Percentiles rank a stretch among this genome's conserved stretches.
Evolutionary conservation across 2,888 invertebrate genomes (phyloP).

Genomic region (Lottia gigantea): DNA sequence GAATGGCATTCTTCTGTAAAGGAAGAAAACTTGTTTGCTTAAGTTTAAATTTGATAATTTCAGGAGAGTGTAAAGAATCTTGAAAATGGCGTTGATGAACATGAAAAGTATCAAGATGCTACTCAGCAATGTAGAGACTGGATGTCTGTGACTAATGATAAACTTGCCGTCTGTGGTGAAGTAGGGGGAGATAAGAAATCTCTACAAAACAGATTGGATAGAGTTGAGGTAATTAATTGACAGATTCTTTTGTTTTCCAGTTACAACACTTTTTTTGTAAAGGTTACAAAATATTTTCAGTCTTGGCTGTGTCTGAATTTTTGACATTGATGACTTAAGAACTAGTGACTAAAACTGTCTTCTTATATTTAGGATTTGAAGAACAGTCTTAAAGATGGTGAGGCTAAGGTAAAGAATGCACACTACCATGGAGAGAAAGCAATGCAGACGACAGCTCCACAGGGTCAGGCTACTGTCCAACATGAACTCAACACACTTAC

Average conservation of each 20-base stretch:
- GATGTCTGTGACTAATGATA: conserved; percentile 83
- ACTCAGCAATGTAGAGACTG: conserved; percentile 85
- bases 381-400: conserved; percentile 53
- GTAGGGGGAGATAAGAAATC: conserved; percentile 87
- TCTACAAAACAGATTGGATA: conserved; percentile 71
- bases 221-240: conserved; percentile 43
- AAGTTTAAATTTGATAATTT: background rate
- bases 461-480: conserved; percentile 90
- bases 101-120: conserved; percentile 58
- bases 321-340: too few species aligned
- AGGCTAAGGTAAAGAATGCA: conserved; percentile 82
- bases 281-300: too few species aligned
- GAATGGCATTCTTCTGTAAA: too few species aligned
- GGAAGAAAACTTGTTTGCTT: too few species aligned
- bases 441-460: conserved; percentile 91
- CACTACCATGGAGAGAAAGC: conserved; percentile 89
- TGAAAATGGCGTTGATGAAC: conserved; percentile 57
- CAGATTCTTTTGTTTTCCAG: too few species aligned
- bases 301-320: too few species aligned
- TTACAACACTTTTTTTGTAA: too few species aligned
- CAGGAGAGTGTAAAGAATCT: conserved; percentile 52
- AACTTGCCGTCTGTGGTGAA: conserved; percentile 82
- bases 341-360: background rate
- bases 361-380: conserved; percentile 53
- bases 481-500: conserved; percentile 83